phyloP scores from a whole-genome alignment of 2,888 invertebrate genomes.

The Oligia strigilis region DNA sequence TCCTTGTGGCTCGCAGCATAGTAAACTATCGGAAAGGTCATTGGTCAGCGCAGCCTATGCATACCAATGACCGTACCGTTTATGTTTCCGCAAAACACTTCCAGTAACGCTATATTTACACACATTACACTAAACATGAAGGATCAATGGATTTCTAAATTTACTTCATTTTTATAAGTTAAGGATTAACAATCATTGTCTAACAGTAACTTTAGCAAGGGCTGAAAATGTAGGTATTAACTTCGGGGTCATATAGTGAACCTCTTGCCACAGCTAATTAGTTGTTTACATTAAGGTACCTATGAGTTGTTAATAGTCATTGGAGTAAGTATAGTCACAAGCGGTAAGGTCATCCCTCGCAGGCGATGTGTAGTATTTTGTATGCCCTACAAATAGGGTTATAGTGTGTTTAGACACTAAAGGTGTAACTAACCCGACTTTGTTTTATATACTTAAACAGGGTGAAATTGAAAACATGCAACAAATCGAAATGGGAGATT shows the following conservation, averaged over 20 bases:
- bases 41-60: slow-evolving; percentile 60
- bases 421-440: too few species aligned
- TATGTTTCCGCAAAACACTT: slow-evolving; percentile 68
- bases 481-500: too few species aligned
- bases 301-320: background rate
- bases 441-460: too few species aligned
- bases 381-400: background rate
- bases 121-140: background rate
- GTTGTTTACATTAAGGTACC: background rate
- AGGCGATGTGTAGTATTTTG: background rate
- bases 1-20: slow-evolving; percentile 63
- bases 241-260: background rate
- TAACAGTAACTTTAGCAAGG: background rate
- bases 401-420: too few species aligned
- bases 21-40: slow-evolving; percentile 68
- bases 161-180: background rate
- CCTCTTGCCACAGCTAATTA: background rate
- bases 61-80: slow-evolving; percentile 65
- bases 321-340: background rate
- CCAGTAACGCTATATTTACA: slow-evolving; percentile 33
- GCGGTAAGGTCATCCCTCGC: too few species aligned
- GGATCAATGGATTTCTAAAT: background rate
- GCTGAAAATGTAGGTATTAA: background rate
- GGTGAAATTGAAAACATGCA: too few species aligned
- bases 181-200: too few species aligned